Conservation (phyloP, 2,113 vertebrate species). For the Raja brachyura region DNA sequence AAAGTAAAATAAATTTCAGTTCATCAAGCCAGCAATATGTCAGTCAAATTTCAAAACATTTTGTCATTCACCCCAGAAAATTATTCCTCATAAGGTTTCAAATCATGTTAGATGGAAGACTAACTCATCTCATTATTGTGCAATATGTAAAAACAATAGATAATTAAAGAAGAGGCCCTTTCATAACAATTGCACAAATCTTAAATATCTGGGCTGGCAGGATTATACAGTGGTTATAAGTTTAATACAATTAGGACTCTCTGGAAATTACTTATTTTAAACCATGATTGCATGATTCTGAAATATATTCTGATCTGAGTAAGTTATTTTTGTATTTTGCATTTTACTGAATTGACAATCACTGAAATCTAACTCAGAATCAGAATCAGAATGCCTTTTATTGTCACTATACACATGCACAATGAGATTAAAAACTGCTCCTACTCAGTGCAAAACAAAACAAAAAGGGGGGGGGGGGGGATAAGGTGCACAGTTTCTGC, state of each 20-base stretch:
- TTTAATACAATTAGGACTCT: neutral
- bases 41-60: slow-evolving; percentile 2
- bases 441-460: too few species aligned
- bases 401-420: too few species aligned
- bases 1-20: neutral
- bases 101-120: slow-evolving; percentile 5
- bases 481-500: too few species aligned
- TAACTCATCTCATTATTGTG: slow-evolving; percentile 26
- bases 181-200: slow-evolving; percentile 28
- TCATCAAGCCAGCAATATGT: slow-evolving; percentile 22
- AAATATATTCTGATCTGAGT: neutral
- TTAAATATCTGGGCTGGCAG: neutral
- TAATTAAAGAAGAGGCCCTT: slow-evolving; percentile 18
- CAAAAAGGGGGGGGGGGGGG: too few species aligned
- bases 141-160: slow-evolving; percentile 30
- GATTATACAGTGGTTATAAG: slow-evolving; percentile 15
- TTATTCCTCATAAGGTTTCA: slow-evolving; percentile 23
- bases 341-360: neutral
- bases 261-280: slow-evolving; percentile 12
- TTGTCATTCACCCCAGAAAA: slow-evolving; percentile 18
- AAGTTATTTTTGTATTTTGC: neutral
- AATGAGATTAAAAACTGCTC: too few species aligned
- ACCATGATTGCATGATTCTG: neutral
- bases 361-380: neutral
- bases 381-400: too few species aligned